phyloP scores from a whole-genome alignment of 2,113 vertebrate species.

The Zosterops borbonicus region DNA sequence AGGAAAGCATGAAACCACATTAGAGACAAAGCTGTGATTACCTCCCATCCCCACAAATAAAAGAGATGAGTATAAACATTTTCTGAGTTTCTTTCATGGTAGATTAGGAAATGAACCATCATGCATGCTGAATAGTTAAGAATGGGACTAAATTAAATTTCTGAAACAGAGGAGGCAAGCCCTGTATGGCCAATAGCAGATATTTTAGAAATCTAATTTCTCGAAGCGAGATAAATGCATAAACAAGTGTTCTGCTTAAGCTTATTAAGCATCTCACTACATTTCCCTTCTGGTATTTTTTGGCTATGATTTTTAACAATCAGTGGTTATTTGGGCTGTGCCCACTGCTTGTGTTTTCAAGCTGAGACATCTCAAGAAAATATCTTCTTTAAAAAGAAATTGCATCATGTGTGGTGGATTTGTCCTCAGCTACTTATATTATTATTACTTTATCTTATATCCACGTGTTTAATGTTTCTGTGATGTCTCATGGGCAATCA shows the following conservation, averaged over 20 bases:
- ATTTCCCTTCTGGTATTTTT: not conserved
- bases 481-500: not conserved
- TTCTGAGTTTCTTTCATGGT: slow-evolving; percentile 16
- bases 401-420: fast-evolving
- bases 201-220: not conserved
- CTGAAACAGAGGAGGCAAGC: not conserved
- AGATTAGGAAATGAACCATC: slow-evolving; percentile 28
- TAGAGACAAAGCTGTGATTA: slow-evolving; percentile 31
- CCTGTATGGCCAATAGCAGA: not conserved
- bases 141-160: slow-evolving; percentile 1
- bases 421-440: not conserved
- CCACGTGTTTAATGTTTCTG: not conserved
- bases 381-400: not conserved
- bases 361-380: not conserved
- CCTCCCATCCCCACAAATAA: not conserved
- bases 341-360: not conserved
- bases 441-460: not conserved
- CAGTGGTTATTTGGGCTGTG: not conserved
- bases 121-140: not conserved
- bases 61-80: not conserved
- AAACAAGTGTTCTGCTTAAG: not conserved
- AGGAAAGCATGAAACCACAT: slow-evolving; percentile 33
- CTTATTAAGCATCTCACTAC: not conserved
- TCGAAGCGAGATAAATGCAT: not conserved
- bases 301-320: not conserved